These are phyloP conservation scores for Pampusana beccarii DNA, from an alignment of 2,113 vertebrate species.

Conservation along the genomic window DNA sequence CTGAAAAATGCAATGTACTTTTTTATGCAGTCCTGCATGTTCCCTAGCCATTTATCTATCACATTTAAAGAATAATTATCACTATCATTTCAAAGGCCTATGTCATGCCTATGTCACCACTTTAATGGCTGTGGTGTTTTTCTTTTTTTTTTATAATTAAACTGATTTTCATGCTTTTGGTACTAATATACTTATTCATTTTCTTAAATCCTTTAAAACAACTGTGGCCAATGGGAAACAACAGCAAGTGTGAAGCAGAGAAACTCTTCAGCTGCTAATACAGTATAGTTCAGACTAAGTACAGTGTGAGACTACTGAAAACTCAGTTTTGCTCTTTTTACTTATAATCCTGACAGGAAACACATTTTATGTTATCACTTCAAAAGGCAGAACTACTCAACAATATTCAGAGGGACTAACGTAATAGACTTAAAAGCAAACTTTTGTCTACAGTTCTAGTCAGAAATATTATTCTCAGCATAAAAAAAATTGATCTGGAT, in stretches of 20 bases:
- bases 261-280: not conserved
- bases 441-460: not conserved
- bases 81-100: not conserved
- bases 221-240: not conserved
- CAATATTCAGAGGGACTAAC: not conserved
- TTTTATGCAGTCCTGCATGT: not conserved
- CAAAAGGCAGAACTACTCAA: not conserved
- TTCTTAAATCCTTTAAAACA: conserved; percentile 27
- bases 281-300: not conserved
- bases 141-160: not conserved
- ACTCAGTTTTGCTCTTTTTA: not conserved
- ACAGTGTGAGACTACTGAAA: not conserved
- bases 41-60: not conserved
- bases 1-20: not conserved
- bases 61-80: not conserved
- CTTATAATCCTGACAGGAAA: not conserved
- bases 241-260: not conserved
- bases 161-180: not conserved
- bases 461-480: not conserved
- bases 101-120: not conserved
- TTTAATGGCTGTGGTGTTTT: not conserved
- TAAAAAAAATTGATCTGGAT: not conserved
- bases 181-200: not conserved
- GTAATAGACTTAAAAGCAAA: not conserved
- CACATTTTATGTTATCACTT: not conserved